Conservation (phyloP, 2,113 vertebrate species). For the Notothenia rossii region DNA sequence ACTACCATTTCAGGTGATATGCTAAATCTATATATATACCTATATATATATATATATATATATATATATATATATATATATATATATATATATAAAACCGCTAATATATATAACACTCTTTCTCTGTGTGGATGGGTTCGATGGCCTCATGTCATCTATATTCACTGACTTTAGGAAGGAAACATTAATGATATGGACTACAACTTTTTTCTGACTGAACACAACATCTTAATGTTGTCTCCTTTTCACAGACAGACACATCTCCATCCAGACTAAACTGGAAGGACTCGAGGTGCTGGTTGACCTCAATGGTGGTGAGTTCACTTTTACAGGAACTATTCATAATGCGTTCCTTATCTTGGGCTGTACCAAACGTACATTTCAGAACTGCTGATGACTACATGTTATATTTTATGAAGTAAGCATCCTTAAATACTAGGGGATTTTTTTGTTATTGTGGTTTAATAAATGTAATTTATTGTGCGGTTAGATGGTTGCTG, state of each 20-base stretch:
- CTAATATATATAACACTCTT: not conserved
- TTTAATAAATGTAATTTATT: too few relatives aligned
- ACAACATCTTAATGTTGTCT: not conserved
- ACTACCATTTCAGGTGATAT: slow-evolving; percentile 48
- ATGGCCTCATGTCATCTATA: not conserved
- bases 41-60: too few relatives aligned
- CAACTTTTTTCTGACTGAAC: not conserved
- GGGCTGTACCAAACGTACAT: too few relatives aligned
- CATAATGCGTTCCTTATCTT: not conserved
- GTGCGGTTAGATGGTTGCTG: too few relatives aligned
- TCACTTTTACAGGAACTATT: not conserved
- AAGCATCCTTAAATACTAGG: too few relatives aligned
- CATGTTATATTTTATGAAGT: too few relatives aligned
- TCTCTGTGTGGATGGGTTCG: not conserved
- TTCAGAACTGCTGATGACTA: too few relatives aligned
- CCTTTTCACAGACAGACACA: slow-evolving; percentile 87
- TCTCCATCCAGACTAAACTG: slow-evolving; percentile 92
- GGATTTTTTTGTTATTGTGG: too few relatives aligned
- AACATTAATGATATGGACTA: not conserved
- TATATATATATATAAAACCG: too few relatives aligned
- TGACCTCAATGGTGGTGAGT: slow-evolving; percentile 85
- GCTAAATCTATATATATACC: too few relatives aligned
- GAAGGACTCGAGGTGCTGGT: slow-evolving; percentile 91
- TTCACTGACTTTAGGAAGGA: not conserved
- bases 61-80: too few relatives aligned